phyloP scores from a whole-genome alignment of 2,797 vertebrate species.

The Xenentodon cancila region DNA sequence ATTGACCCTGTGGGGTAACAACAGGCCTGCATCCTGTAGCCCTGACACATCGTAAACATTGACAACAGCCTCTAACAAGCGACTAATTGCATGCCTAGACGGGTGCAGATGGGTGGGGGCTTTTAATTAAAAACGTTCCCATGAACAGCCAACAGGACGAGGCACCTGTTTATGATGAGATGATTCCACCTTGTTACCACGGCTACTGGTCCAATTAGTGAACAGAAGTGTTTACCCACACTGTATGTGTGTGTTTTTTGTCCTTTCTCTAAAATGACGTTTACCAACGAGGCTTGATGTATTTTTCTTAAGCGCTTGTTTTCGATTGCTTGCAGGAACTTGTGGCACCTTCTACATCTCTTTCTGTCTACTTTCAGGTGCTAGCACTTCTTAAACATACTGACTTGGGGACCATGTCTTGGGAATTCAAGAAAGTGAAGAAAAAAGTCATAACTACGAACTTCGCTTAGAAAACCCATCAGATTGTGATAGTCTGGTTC shows the following conservation, averaged over 20 bases:
- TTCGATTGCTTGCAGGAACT: conserved; percentile 43
- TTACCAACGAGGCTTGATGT: conserved; percentile 39
- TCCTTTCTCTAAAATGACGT: conserved; percentile 3
- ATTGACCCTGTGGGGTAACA: conserved; percentile 54
- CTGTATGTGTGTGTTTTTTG: background rate
- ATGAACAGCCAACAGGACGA: conserved; percentile 62
- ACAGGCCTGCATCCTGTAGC: conserved; percentile 62
- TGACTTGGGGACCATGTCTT: conserved; percentile 12
- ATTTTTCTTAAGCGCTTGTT: conserved; percentile 42
- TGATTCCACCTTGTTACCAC: conserved; percentile 71
- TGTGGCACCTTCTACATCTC: conserved; percentile 16
- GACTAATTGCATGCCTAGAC: conserved; percentile 55
- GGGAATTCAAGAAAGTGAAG: background rate
- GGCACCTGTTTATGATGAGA: conserved; percentile 75
- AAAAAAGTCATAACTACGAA: conserved; percentile 6
- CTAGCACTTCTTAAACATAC: conserved; percentile 24
- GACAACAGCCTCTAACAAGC: conserved; percentile 66
- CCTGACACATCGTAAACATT: conserved; percentile 74
- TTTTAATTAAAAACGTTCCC: conserved; percentile 74
- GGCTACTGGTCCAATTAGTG: conserved; percentile 75
- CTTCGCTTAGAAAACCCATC: conserved; percentile 11
- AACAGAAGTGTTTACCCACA: conserved; percentile 66
- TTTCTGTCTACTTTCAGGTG: conserved; percentile 10
- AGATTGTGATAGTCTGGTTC: conserved; percentile 27
- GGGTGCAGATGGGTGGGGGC: conserved; percentile 35